A percentile compares a stretch with the other conserved stretches of the same genome.
These are phyloP conservation scores for Camelus dromedarius DNA, from an alignment of 2,113 vertebrate genomes.

Conservation along the genomic window DNA sequence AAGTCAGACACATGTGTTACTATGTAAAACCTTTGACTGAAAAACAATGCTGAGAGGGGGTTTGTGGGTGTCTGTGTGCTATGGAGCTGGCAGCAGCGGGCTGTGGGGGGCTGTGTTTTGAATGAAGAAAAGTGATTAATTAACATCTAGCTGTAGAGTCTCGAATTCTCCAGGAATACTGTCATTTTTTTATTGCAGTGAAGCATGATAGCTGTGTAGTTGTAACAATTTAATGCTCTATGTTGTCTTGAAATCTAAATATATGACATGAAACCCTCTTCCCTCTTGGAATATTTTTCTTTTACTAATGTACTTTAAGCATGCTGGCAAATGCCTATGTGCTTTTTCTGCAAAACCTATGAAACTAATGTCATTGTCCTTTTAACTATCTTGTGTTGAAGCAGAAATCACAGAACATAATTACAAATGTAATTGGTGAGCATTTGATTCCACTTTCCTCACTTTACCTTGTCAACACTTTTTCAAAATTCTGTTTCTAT, in stretches of 20 bases:
- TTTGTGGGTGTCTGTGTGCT: too few species aligned
- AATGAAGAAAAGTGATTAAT: background rate
- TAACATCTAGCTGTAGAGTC: background rate
- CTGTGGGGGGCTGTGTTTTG: background rate
- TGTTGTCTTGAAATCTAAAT: conserved; percentile 76
- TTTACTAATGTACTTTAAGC: conserved; percentile 86
- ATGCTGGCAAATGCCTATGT: conserved; percentile 82
- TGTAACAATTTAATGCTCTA: background rate
- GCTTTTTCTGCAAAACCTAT: conserved; percentile 77
- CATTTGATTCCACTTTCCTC: conserved; percentile 71
- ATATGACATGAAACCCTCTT: conserved; percentile 64
- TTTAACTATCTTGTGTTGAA: conserved; percentile 78
- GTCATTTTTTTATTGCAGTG: background rate
- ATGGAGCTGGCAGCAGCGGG: background rate
- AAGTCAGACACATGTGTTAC: background rate
- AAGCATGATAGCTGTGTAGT: background rate
- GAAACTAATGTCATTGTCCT: conserved; percentile 84
- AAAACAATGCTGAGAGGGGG: background rate
- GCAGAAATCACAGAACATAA: conserved; percentile 84
- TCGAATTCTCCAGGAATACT: background rate
- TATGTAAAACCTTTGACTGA: background rate
- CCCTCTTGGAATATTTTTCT: conserved; percentile 70
- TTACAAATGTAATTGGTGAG: conserved; percentile 78
- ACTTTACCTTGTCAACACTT: conserved; percentile 68
- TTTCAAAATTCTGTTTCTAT: conserved; percentile 48